Percentiles rank a stretch among this genome's conserved stretches.
Evolutionary conservation across 2,113 vertebrate genomes (phyloP).

Genomic region (Sphyrna mokarran): DNA sequence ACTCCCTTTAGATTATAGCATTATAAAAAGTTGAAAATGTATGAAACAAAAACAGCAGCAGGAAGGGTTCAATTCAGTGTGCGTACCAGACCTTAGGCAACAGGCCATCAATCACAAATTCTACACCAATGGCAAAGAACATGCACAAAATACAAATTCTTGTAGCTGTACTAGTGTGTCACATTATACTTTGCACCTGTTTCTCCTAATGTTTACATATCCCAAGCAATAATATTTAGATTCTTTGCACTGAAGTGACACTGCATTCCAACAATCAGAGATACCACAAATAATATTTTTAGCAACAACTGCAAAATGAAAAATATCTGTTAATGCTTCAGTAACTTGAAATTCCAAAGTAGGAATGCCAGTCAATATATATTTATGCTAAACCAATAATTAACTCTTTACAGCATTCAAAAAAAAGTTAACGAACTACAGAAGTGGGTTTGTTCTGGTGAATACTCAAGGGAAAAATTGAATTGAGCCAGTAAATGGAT

Average conservation of each 20-base stretch:
- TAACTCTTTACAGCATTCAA: background rate
- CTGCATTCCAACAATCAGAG: slow-evolving; percentile 55
- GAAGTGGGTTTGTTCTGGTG: background rate
- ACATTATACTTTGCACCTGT: slow-evolving; percentile 16
- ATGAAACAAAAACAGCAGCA: background rate
- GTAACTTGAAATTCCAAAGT: slow-evolving; percentile 50
- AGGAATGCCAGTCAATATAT: slow-evolving; percentile 38
- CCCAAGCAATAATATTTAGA: slow-evolving; percentile 52
- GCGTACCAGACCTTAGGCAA: background rate
- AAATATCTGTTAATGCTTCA: slow-evolving; percentile 51
- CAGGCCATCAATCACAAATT: slow-evolving; percentile 19
- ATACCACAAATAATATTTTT: slow-evolving; percentile 47
- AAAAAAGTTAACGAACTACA: background rate
- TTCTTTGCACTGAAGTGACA: slow-evolving; percentile 56
- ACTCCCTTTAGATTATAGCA: background rate
- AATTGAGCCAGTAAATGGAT: too few relatives aligned
- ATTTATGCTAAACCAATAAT: background rate
- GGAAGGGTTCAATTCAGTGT: background rate
- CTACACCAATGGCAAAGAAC: background rate
- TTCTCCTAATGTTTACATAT: background rate
- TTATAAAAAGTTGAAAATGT: background rate
- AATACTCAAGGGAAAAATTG: background rate
- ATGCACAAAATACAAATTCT: background rate
- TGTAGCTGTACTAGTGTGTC: slow-evolving; percentile 4
- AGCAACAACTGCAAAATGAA: slow-evolving; percentile 51